These are phyloP conservation scores for Sisyra nigra DNA, from an alignment of 2,888 invertebrate genomes.

Conservation along the genomic window DNA sequence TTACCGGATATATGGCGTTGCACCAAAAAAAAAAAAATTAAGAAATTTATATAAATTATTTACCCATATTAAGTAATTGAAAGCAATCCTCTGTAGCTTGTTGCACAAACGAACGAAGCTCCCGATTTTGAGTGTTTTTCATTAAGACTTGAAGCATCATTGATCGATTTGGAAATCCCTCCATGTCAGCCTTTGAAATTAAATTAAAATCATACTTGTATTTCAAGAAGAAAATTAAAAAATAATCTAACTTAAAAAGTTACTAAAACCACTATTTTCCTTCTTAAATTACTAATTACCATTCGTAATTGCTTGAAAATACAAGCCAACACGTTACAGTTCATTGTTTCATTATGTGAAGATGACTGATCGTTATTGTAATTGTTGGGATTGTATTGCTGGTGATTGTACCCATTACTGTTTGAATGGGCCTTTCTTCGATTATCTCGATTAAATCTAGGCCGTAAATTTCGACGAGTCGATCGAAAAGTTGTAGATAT, in stretches of 20 bases:
- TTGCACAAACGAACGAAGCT: slow-evolving; percentile 48
- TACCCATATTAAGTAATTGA: slow-evolving; percentile 31
- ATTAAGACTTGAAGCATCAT: slow-evolving; percentile 43
- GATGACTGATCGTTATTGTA: slow-evolving; percentile 6
- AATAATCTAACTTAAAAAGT: too few species aligned
- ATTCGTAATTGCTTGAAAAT: slow-evolving; percentile 50
- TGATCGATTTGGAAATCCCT: slow-evolving; percentile 47
- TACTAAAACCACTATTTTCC: too few species aligned
- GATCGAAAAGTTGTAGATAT: slow-evolving; percentile 10
- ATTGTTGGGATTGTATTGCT: slow-evolving; percentile 6
- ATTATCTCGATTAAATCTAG: not conserved
- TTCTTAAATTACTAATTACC: too few species aligned
- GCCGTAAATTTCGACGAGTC: slow-evolving; percentile 16
- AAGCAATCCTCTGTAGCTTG: slow-evolving; percentile 59
- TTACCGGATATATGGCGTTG: too few species aligned
- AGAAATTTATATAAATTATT: slow-evolving; percentile 10
- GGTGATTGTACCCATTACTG: slow-evolving; percentile 1
- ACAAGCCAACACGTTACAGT: slow-evolving; percentile 47
- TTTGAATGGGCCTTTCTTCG: slow-evolving; percentile 7
- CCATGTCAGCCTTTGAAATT: slow-evolving; percentile 36
- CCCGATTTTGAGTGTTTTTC: slow-evolving; percentile 43
- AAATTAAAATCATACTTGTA: slow-evolving; percentile 19
- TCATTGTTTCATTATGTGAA: slow-evolving; percentile 9
- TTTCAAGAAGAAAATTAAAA: too few species aligned
- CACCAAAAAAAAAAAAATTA: too few species aligned